Evolutionary conservation across 2,113 vertebrate species (phyloP).

Genomic region (Myrmophylax atrothorax): DNA sequence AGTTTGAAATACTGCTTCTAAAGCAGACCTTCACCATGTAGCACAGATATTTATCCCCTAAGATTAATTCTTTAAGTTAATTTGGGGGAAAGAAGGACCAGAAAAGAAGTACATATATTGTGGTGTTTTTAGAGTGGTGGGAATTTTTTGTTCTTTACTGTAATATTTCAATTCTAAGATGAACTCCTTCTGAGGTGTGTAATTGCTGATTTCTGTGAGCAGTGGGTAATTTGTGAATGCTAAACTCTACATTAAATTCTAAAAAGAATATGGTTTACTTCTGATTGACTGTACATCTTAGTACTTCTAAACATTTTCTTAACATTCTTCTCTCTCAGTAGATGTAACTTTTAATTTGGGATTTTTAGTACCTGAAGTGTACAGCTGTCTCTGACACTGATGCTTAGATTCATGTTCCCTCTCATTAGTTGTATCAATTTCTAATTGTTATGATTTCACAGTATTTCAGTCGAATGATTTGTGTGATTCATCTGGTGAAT

Average conservation of each 20-base stretch:
- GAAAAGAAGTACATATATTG: not conserved
- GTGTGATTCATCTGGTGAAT: slow-evolving; percentile 51
- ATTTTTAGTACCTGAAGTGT: not conserved
- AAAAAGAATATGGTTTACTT: not conserved
- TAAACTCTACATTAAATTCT: not conserved
- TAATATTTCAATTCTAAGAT: not conserved
- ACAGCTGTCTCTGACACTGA: not conserved
- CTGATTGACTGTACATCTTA: not conserved
- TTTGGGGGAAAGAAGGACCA: not conserved
- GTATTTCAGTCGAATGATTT: slow-evolving; percentile 40
- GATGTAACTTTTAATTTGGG: not conserved
- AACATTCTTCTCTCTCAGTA: not conserved
- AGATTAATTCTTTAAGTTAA: slow-evolving; percentile 19
- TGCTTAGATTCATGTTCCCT: not conserved
- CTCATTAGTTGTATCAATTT: not conserved
- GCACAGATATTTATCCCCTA: slow-evolving; percentile 35
- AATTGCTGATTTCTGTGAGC: not conserved
- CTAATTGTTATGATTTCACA: slow-evolving; percentile 58
- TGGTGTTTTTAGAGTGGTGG: not conserved
- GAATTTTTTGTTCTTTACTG: not conserved
- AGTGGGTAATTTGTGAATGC: not conserved
- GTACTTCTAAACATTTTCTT: not conserved
- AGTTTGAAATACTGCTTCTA: slow-evolving; percentile 64
- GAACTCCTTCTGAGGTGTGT: not conserved
- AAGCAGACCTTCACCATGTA: slow-evolving; percentile 33